Evolutionary conservation across 2,888 invertebrate species (phyloP), one percentile per base, ranked within the genome.

Genomic region (Tetranychus piercei): DNA sequence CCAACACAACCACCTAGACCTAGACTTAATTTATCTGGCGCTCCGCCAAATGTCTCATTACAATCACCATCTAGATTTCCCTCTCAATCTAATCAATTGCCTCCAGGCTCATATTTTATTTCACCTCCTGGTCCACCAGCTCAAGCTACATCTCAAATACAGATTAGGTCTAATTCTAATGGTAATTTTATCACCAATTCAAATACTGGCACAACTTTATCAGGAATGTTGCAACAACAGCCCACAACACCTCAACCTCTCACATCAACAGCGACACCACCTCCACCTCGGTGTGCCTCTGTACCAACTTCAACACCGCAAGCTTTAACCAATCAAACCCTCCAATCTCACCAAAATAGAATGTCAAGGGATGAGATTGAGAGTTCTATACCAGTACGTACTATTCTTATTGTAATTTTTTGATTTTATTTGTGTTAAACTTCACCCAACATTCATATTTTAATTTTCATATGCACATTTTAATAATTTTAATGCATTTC

Each of bases 241-340:
- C 77, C 77, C 45, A 76, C 74, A 75, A 77, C 77, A 67, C 75
- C 77, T 44, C 77, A 77, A 71, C 76, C 77, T 44, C 64, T 70
- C 23, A 44, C 65, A 15, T 55, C 76, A 23, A 73, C 76, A 64
- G 74, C 76, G 15, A 77, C 86, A 66, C 86, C 86, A 79, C 87
- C 88, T 1, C 85, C 87, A 75, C 85, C 87, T 77, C 82, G 82
- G 6, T 82, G 83, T 2, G 82, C 83, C 2, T 76, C 76, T 11
- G 76, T 76, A 22, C 75, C 76, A 20, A 74, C 71, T 44, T 73
- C 65, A 74, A 64, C 55, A 65, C 73, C 55, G 2, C 74, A 76
- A 76, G 43, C 44, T 69, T 20, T 71, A 78, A 77, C 71, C 77
- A 79, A 74, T 45, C 77, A 76, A 72, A 74, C 73, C 71, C 76